These are phyloP conservation scores for Athene cunicularia DNA, from an alignment of 2,113 vertebrate genomes.

Conservation along the genomic window DNA sequence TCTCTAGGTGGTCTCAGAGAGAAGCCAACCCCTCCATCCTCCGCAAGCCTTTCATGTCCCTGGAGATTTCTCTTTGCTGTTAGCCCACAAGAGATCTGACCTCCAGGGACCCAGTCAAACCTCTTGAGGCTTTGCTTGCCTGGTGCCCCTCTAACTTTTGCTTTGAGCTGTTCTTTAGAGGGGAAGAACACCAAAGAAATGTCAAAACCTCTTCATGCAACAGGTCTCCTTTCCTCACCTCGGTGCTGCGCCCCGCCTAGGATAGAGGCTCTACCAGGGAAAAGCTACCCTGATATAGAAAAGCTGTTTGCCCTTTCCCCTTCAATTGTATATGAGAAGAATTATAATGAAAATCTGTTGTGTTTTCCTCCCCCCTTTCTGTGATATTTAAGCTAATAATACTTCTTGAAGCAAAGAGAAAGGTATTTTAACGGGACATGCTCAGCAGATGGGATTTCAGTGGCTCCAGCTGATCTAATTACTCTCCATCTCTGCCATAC, in stretches of 20 bases:
- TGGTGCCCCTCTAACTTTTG: background rate
- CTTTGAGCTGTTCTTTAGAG: background rate
- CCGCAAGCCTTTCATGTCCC: background rate
- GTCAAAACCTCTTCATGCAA: background rate
- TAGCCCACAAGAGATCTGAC: background rate
- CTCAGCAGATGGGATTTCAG: constrained; percentile 11
- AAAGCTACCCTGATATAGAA: background rate
- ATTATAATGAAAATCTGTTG: background rate
- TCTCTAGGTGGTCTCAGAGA: background rate
- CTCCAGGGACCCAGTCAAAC: background rate
- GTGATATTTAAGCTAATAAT: background rate
- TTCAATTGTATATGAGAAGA: background rate
- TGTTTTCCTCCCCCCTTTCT: background rate
- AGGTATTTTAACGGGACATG: background rate
- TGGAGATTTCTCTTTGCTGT: background rate
- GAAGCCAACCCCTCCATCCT: background rate
- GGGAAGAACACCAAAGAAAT: background rate
- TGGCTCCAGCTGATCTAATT: background rate
- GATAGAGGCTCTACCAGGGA: background rate
- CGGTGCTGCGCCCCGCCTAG: background rate
- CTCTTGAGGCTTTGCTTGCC: background rate
- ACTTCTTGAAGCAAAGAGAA: background rate
- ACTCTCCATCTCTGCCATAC: background rate
- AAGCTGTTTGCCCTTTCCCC: background rate
- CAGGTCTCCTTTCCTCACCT: background rate